Evolutionary conservation across 35 echinoderm and acorn worm genomes (phyloP), one percentile per base, ranked within the genome.

Genomic region (Acanthaster planci): DNA sequence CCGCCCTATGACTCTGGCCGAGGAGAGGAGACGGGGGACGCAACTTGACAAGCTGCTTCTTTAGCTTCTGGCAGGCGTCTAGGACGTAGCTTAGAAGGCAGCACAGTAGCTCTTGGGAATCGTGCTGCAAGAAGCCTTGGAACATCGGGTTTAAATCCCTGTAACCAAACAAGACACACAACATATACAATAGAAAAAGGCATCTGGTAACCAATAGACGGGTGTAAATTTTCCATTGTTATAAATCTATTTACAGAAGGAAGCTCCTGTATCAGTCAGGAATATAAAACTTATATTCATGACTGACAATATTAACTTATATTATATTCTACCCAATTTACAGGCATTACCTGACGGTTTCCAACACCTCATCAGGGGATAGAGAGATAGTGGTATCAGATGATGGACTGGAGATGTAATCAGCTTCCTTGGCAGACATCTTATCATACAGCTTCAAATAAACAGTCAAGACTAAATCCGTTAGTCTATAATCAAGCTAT

Each of bases 101-200:
- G 56, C 96, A 93, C 9, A 99, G 92, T 15, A 99, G 64, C 72
- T 99, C 96, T 58, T 99, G 96, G 26, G 96, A 92, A 80, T 99
- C 96, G 84, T 99, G 96, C 53, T 99, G 96, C 14, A 99, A 81
- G 79, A 91, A 99, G 64, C 96, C 96, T 78, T 94, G 84, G 85
- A 99, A 99, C 96, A 99, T 99, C 35, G 96, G 92, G 40, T 99
- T 99, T n/a, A 99, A 39, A 19, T 79, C 82, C 60, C 96, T 99
- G 68, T 1, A 88, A 55, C 55, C 34, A 80, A 72, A 91, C 17
- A 0, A 78, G 14, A 22, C 14, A 77, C 76, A 16, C 12, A 77
- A 18, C 32, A 14, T 16, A 18, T 34, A 18, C 76, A 16, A 77
- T 18, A 32, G 15, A 14, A 34, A 18, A 77, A 77, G 32, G 32